Base-by-base conservation (phyloP, 2,888 invertebrate species). In the Latheticus oryzae region DNA sequence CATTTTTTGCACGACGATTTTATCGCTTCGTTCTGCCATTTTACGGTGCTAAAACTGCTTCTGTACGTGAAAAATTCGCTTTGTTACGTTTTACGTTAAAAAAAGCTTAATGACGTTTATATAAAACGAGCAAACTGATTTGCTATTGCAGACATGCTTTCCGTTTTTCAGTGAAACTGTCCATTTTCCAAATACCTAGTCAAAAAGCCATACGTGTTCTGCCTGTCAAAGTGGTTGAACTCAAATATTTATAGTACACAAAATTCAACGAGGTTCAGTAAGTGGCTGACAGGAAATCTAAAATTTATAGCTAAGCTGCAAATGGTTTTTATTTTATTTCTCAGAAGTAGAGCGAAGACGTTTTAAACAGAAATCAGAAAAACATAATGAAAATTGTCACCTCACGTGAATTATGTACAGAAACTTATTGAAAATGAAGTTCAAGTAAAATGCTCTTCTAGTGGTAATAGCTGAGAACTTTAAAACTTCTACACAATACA, bases 131-230 rank as follows among this genome's bases (percentile, higher is more conserved):
- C 61, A 59, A 64, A 42, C 53, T 64, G 66, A 69, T 72, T 72
- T 67, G 61, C 65, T 67, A 74, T 72, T 66, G 68, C 66, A 58
- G 62, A 57, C 73, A 70, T 69, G 73, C 66, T 58, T 64, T 57
- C 33, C 62, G 68, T 73, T 73, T 73, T 73, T 69, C 63, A 65
- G 64, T 63, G 64, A 65, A 70, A 68, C 70, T 72, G 73, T 73
- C 72, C 70, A 72, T 72, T 73, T 72, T 63, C 67, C 72, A 67
- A 71, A 71, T 72, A 70, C 68, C 69, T 65, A 70, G 70, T 71
- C 72, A 73, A 74, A 70, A 73, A 69, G 67, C 62, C 56, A 65
- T 60, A 69, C 70, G 68, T 70, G 70, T 52, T 43, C 28, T 24
- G 68, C 64, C 47, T 68, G 61, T 47, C 55, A 60, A 67, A 62